Conservation (phyloP, 2,888 invertebrate genomes). For the Hirudinaria manillensis region DNA sequence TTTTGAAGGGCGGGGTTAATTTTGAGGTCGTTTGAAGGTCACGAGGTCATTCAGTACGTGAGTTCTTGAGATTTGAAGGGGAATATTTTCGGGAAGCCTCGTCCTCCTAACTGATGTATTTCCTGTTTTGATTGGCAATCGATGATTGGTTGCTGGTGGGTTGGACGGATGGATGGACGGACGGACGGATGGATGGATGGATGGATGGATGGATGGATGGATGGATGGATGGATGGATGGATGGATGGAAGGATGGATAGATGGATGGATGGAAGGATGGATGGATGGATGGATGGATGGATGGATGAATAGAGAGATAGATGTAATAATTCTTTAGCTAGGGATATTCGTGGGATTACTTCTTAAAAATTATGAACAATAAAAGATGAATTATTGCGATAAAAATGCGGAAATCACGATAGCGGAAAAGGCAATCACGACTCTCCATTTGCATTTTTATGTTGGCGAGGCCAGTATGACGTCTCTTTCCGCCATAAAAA, state of each 20-base stretch:
- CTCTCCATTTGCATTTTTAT: neutral
- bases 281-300: too few species aligned
- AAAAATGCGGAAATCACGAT: neutral
- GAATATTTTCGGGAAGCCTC: too few species aligned
- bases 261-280: too few species aligned
- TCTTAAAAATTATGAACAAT: too few species aligned
- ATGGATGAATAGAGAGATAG: too few species aligned
- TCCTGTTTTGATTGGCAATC: neutral
- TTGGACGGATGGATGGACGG: neutral
- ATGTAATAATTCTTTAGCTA: too few species aligned
- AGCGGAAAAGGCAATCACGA: neutral
- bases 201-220: conserved; percentile 12
- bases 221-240: neutral
- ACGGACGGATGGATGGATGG: neutral
- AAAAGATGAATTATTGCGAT: neutral
- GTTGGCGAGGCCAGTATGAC: neutral
- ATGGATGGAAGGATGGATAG: neutral
- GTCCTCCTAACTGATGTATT: neutral
- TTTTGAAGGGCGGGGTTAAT: too few species aligned
- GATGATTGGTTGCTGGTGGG: neutral
- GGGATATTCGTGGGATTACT: too few species aligned
- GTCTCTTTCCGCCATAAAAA: neutral
- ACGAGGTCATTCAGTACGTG: too few species aligned
- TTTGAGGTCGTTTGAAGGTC: too few species aligned
- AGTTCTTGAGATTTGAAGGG: too few species aligned